Evolutionary conservation across 2,888 invertebrate genomes (phyloP), one percentile per base, ranked within the genome.

Genomic region (Antheraea yamamai): DNA sequence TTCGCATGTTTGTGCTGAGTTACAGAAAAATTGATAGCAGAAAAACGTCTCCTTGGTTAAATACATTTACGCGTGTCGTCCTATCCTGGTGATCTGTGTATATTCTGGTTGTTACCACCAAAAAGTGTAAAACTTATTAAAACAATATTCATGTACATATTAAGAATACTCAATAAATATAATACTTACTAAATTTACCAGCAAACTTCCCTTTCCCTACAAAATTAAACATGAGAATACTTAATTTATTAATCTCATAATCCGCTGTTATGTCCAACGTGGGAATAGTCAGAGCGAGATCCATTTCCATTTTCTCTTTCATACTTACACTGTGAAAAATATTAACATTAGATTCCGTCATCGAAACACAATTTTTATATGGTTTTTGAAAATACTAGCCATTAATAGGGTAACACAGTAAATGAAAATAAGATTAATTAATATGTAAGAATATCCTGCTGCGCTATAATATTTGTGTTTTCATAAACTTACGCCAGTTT

Each of bases 161-260:
- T 55, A 20, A 7, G 3, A 61, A n/a, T 8, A n/a, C 1, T n/a
- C 14, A 26, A 26, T 66, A 30, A 66, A 8, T 16, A 30, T 16
- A 7, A 66, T 66, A 66, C 64, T 66, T 30, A 66, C 64, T 30
- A 66, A 66, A 66, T 66, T 66, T 66, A 66, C 64, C 64, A 16
- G 16, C 26, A 30, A 66, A 64, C 26, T 64, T 64, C 26, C 64
- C 64, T 64, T 26, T 64, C 3, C 64, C 64, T 4, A 4, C 14
- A 66, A 66, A 66, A 66, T 30, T 16, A 30, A 66, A 66, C 30
- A 16, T 16, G 14, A 66, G 64, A 30, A 66, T 16, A 14, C 26
- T 26, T 30, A 66, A 66, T 30, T 66, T 2, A 12, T 16, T 26
- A 4, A 16, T 66, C 16, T 66, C 26, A 30, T 66, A 66, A 66